These are phyloP conservation scores for Fulmarus glacialis DNA, from an alignment of 2,113 vertebrate species.

Conservation along the genomic window DNA sequence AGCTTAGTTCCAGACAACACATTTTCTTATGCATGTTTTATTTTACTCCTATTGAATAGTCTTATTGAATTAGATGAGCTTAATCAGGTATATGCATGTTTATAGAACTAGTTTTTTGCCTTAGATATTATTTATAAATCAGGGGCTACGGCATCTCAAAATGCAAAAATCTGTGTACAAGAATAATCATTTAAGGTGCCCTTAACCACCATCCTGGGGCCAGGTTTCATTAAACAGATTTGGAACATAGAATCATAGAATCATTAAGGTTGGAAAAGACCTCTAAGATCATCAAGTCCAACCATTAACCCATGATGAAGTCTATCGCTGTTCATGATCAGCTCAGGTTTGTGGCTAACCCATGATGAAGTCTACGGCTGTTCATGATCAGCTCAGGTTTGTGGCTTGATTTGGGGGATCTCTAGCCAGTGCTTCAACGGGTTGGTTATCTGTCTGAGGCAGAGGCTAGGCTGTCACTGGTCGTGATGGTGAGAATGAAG, in stretches of 20 bases:
- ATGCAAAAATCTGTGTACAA: not conserved
- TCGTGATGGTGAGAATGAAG: not conserved
- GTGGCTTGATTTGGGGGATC: not conserved
- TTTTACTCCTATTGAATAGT: not conserved
- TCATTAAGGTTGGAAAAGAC: too few species aligned
- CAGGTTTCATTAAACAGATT: not conserved
- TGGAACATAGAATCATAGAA: too few species aligned
- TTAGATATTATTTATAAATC: not conserved
- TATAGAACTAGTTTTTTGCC: not conserved
- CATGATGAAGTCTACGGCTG: not conserved
- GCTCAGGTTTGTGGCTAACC: too few species aligned
- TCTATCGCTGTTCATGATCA: too few species aligned
- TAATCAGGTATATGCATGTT: not conserved
- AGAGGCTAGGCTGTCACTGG: not conserved
- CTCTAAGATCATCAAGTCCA: too few species aligned
- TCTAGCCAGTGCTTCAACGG: not conserved
- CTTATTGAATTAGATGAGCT: not conserved
- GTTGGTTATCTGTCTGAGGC: not conserved
- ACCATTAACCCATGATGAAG: too few species aligned
- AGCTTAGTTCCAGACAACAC: not conserved
- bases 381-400: not conserved
- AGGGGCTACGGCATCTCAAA: not conserved
- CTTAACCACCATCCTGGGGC: rapidly evolving
- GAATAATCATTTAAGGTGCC: not conserved
- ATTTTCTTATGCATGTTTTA: not conserved